Conservation (phyloP, 2,113 vertebrate genomes). For the Takifugu bimaculatus region DNA sequence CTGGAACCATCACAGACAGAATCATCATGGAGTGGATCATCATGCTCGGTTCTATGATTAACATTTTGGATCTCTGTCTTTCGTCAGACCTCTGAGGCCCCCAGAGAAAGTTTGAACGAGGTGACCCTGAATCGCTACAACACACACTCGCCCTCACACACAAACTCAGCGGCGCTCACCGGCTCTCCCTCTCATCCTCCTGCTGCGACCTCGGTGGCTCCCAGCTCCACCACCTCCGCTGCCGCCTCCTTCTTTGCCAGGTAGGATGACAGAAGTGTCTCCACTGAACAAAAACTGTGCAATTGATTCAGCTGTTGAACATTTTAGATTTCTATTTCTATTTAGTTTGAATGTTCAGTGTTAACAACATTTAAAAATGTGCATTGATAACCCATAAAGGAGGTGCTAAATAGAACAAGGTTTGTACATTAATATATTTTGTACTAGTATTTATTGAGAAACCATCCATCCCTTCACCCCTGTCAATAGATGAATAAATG, state of each 20-base stretch:
- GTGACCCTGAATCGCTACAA: constrained; percentile 86
- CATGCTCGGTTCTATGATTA: too few species aligned
- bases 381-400: too few species aligned
- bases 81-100: constrained; percentile 85
- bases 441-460: too few species aligned
- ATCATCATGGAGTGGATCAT: too few species aligned
- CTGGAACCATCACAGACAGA: neutral
- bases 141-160: constrained; percentile 81
- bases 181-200: constrained; percentile 77
- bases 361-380: too few species aligned
- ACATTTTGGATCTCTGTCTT: constrained; percentile 7
- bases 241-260: constrained; percentile 97
- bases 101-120: constrained; percentile 85
- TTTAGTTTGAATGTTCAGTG: too few species aligned
- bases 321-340: too few species aligned
- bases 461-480: too few species aligned
- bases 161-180: constrained; percentile 67
- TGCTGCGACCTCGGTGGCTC: constrained; percentile 70
- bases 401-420: too few species aligned
- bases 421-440: too few species aligned
- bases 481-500: constrained; percentile 52
- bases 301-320: too few species aligned
- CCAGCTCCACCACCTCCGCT: constrained; percentile 81
- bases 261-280: constrained; percentile 67
- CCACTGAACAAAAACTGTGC: too few species aligned